phyloP scores from a whole-genome alignment of 2,797 vertebrate species.

The Sebastes iracundus region DNA sequence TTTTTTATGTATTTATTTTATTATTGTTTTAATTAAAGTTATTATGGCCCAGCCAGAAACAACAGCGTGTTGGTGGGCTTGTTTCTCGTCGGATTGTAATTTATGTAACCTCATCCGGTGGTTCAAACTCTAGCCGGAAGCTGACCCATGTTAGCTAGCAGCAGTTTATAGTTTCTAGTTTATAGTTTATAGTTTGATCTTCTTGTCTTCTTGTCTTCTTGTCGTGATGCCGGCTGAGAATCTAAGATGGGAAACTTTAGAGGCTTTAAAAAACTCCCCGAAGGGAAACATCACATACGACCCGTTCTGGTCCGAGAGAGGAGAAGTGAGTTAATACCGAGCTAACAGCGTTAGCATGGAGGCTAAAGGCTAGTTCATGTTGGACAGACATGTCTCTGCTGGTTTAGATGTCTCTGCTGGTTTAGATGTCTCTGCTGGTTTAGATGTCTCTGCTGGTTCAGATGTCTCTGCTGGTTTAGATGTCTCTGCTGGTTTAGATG shows the following conservation, averaged over 20 bases:
- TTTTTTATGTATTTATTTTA: too few relatives aligned
- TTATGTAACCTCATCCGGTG: not conserved
- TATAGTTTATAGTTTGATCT: too few relatives aligned
- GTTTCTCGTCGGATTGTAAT: conserved; percentile 45
- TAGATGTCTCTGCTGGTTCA: too few relatives aligned
- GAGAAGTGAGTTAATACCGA: conserved; percentile 72
- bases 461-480: too few relatives aligned
- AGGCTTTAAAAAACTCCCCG: conserved; percentile 78
- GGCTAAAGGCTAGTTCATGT: not conserved
- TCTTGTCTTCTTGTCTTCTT: fast-evolving
- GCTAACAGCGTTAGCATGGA: not conserved
- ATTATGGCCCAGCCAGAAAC: too few relatives aligned
- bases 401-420: not conserved
- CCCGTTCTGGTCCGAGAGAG: conserved; percentile 73
- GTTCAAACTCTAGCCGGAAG: not conserved
- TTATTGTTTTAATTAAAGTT: too few relatives aligned
- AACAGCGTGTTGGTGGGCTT: fast-evolving
- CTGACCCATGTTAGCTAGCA: too few relatives aligned
- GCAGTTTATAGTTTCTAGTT: not conserved
- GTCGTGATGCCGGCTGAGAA: conserved; percentile 71
- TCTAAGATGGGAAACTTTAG: conserved; percentile 76
- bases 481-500: too few relatives aligned
- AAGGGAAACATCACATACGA: conserved; percentile 78
- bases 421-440: too few relatives aligned
- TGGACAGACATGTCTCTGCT: not conserved